These are phyloP conservation scores for Perdix hodgsoniae DNA, from an alignment of 2,797 vertebrate genomes.

Conservation along the genomic window DNA sequence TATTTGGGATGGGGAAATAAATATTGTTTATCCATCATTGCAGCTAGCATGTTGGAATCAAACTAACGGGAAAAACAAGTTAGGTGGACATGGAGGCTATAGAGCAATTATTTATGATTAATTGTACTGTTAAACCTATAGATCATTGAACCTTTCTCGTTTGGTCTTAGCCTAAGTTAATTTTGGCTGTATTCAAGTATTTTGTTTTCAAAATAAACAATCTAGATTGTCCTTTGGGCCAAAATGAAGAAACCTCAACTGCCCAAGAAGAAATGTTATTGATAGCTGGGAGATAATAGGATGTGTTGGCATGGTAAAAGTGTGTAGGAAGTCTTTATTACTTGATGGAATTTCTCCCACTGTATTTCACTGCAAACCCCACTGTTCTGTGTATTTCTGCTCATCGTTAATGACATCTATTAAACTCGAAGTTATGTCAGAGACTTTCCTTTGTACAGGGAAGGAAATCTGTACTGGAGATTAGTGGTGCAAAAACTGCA, in stretches of 20 bases:
- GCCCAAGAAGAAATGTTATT: neutral
- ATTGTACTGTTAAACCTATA: neutral
- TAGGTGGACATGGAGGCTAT: neutral
- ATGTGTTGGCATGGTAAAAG: neutral
- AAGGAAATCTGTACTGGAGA: neutral
- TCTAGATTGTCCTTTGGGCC: neutral
- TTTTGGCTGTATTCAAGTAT: neutral
- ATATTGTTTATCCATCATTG: neutral
- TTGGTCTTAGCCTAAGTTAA: neutral
- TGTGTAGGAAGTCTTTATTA: neutral
- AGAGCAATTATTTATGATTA: neutral
- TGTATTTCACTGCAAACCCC: rapidly evolving
- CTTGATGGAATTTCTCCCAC: neutral
- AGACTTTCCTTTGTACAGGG: neutral
- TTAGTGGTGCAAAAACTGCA: neutral
- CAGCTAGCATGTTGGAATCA: neutral
- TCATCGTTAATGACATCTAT: neutral
- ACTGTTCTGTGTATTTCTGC: neutral
- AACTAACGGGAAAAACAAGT: neutral
- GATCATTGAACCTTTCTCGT: neutral
- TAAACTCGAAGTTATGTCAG: neutral
- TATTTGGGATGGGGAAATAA: rapidly evolving
- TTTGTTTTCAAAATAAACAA: neutral
- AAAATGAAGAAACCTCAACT: neutral
- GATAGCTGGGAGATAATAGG: neutral